A percentile compares a stretch with the other conserved stretches of the same genome.
These are phyloP conservation scores for Spinus pinus DNA, from an alignment of 2,797 vertebrate species.

Conservation along the genomic window DNA sequence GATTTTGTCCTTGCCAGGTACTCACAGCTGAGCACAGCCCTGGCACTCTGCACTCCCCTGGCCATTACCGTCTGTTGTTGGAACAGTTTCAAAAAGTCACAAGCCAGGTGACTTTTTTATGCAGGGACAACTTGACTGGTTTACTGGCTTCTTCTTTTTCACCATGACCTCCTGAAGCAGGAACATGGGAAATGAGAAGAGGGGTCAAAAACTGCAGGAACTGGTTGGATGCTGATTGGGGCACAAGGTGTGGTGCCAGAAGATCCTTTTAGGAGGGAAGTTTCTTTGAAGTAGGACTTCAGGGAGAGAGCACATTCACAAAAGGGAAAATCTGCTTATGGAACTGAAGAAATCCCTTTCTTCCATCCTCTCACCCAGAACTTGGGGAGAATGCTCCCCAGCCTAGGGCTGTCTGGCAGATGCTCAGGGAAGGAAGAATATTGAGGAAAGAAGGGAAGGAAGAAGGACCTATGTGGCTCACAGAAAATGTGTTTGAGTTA, in stretches of 20 bases:
- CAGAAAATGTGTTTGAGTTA: neutral
- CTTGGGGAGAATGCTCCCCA: neutral
- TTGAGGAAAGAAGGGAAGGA: neutral
- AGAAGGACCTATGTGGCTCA: neutral
- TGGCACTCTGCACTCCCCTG: neutral
- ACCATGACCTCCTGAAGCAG: neutral
- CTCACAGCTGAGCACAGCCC: neutral
- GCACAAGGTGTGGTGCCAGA: neutral
- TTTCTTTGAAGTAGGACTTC: neutral
- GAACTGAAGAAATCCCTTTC: neutral
- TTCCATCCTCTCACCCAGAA: rapidly evolving
- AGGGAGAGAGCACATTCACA: neutral
- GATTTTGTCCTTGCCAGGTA: neutral
- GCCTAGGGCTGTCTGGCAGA: neutral
- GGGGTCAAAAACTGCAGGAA: neutral
- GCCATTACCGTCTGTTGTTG: neutral
- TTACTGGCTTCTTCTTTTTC: neutral
- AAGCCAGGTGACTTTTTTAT: neutral
- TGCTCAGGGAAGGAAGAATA: neutral
- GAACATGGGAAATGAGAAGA: neutral
- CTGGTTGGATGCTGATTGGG: neutral
- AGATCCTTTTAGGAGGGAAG: neutral
- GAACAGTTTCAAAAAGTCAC: neutral
- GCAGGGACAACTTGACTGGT: neutral
- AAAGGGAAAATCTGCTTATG: neutral